phyloP scores from a whole-genome alignment of 2,113 vertebrate genomes.

The Notechis scutatus region DNA sequence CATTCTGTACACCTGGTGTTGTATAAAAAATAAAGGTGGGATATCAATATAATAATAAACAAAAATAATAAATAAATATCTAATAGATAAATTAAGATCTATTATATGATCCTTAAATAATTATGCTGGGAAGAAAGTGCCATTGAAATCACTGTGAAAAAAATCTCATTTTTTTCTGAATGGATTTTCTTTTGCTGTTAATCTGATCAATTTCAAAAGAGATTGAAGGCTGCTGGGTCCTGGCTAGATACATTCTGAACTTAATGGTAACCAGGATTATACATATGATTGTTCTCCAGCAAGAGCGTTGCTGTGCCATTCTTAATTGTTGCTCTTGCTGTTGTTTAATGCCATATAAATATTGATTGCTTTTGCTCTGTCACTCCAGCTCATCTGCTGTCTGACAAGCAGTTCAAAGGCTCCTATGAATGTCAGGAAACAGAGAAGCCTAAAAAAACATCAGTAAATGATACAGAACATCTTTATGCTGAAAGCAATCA shows the following conservation, averaged over 20 bases:
- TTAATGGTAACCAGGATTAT: constrained; percentile 14
- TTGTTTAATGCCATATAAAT: background rate
- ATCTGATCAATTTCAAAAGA: background rate
- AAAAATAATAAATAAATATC: background rate
- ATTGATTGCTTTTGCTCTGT: constrained; percentile 1
- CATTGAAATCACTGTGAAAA: background rate
- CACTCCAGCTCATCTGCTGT: background rate
- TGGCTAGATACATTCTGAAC: background rate
- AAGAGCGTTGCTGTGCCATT: background rate
- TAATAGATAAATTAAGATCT: background rate
- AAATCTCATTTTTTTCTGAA: background rate
- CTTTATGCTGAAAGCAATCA: background rate
- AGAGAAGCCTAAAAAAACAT: background rate
- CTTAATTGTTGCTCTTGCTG: constrained; percentile 1
- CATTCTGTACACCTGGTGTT: background rate
- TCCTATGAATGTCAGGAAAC: background rate
- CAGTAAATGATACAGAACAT: background rate
- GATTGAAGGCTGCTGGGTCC: background rate
- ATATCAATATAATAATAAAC: background rate
- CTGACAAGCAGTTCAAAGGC: background rate
- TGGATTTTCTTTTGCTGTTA: background rate
- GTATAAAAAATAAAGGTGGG: background rate
- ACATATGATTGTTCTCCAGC: background rate
- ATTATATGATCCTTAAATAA: background rate
- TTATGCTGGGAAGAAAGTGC: background rate